Conservation (phyloP, 1,140 invertebrate species). For the Fopius arisanus region DNA sequence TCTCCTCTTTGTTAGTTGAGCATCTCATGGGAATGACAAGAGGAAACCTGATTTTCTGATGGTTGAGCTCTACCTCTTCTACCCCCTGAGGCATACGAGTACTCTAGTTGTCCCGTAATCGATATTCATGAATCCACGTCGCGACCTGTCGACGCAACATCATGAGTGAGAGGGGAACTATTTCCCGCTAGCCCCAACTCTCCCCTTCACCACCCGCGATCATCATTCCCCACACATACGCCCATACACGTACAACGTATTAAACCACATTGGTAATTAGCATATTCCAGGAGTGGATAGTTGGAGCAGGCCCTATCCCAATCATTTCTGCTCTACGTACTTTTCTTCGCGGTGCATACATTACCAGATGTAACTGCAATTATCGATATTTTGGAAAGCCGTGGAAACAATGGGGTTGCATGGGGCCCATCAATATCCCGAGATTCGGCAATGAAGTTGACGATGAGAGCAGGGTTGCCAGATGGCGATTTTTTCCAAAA, state of each 20-base stretch:
- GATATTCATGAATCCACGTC: constrained; percentile 20
- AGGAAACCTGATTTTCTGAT: neutral
- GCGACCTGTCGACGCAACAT: constrained; percentile 19
- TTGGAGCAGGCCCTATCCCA: neutral
- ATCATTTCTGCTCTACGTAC: neutral
- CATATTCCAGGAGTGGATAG: constrained; percentile 25
- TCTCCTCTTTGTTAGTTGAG: neutral
- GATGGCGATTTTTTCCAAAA: too few relatives aligned
- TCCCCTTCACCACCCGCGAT: neutral
- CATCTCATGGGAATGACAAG: neutral
- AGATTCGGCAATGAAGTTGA: too few relatives aligned
- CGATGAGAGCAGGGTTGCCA: too few relatives aligned
- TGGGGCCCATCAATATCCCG: too few relatives aligned
- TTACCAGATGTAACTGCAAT: neutral
- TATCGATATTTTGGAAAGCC: too few relatives aligned
- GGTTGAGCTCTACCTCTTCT: neutral
- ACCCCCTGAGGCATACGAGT: neutral
- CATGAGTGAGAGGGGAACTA: neutral
- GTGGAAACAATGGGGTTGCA: too few relatives aligned
- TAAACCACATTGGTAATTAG: constrained; percentile 31
- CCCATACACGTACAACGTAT: neutral
- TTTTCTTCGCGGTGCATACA: neutral
- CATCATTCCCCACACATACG: neutral
- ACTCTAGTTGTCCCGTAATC: constrained; percentile 18
- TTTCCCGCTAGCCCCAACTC: neutral